phyloP scores from a whole-genome alignment of 2,113 vertebrate genomes.

The Oryzias javanicus region DNA sequence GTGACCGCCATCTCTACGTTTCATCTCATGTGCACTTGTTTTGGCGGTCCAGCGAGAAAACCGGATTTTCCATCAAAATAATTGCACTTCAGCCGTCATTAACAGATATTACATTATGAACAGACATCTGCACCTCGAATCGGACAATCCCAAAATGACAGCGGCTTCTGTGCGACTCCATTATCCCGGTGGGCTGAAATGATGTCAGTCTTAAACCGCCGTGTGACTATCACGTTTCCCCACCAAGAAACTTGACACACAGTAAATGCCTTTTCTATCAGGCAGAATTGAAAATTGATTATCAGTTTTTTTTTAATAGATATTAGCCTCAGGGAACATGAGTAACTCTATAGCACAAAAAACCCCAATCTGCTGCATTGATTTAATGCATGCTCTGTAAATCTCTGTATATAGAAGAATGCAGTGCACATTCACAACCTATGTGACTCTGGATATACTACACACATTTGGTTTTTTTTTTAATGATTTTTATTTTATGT shows the following conservation, averaged over 20 bases:
- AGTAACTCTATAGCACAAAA: not conserved
- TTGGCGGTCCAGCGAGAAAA: too few species aligned
- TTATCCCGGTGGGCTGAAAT: slow-evolving; percentile 21
- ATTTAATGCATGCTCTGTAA: slow-evolving; percentile 5
- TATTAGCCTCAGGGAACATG: slow-evolving; percentile 14
- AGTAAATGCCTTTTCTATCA: slow-evolving; percentile 19
- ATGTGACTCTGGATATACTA: not conserved
- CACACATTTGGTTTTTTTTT: not conserved
- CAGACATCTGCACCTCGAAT: not conserved
- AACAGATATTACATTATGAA: not conserved
- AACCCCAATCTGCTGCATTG: slow-evolving; percentile 5
- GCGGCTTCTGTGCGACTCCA: slow-evolving; percentile 12
- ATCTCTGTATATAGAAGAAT: not conserved
- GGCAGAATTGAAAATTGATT: slow-evolving; percentile 43
- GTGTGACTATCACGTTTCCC: slow-evolving; percentile 29
- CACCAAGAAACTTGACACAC: slow-evolving; percentile 18
- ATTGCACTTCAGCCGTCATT: too few species aligned
- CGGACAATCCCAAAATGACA: not conserved
- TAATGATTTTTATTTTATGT: too few species aligned
- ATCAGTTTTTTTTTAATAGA: slow-evolving; percentile 27
- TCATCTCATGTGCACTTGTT: too few species aligned
- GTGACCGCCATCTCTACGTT: too few species aligned
- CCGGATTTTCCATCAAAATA: too few species aligned
- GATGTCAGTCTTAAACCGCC: slow-evolving; percentile 1
- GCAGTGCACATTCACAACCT: not conserved